A percentile compares a stretch with the other conserved stretches of the same genome.
phyloP scores from a whole-genome alignment of 1,140 invertebrate genomes.

The Eupristina koningsbergeri region DNA sequence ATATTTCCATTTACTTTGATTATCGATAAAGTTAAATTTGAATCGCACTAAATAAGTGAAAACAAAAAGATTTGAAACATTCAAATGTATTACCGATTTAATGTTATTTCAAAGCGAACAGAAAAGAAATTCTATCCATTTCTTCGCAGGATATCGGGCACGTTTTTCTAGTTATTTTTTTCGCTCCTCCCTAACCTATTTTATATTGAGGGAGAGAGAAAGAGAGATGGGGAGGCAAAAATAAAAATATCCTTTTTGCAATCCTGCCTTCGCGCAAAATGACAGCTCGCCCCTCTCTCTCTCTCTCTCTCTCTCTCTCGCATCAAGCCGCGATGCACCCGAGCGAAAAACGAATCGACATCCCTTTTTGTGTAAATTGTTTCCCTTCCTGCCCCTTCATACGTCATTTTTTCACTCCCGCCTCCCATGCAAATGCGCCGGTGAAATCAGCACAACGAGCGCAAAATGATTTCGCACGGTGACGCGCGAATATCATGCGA shows the following conservation, averaged over 20 bases:
- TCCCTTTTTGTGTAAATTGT: constrained; percentile 34
- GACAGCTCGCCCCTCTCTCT: not conserved
- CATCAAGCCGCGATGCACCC: not conserved
- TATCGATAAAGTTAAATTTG: not conserved
- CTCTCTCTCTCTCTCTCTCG: not conserved
- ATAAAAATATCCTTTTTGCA: not conserved
- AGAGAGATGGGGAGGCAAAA: not conserved
- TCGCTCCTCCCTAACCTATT: not conserved
- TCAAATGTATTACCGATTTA: not conserved
- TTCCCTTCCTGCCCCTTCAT: not conserved
- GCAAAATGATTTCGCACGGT: constrained; percentile 34
- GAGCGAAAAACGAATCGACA: constrained; percentile 13
- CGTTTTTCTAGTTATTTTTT: constrained; percentile 12
- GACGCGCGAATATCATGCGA: not conserved
- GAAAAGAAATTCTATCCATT: not conserved
- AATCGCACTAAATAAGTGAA: not conserved
- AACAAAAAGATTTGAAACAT: not conserved
- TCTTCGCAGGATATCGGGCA: not conserved
- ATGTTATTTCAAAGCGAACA: not conserved
- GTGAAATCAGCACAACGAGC: constrained; percentile 28
- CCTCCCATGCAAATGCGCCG: constrained; percentile 6
- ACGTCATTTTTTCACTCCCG: not conserved
- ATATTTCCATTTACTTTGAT: not conserved
- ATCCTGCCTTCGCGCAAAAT: constrained; percentile 7
- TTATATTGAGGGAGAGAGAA: not conserved